Evolutionary conservation across 2,113 vertebrate genomes (phyloP).

Genomic region (human (Homo sapiens)): GRCh38 chr9:8820501-8821000

Average conservation of each 20-base stretch:
- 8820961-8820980: neutral
- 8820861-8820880: neutral
- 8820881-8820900: neutral
- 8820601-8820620: neutral
- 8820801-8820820: neutral
- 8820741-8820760: neutral
- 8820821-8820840: neutral
- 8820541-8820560: conserved; percentile 29
- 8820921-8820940: neutral
- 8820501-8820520: neutral
- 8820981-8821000: neutral
- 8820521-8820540: neutral
- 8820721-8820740: neutral
- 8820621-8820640: neutral
- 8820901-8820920: neutral
- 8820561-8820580: neutral
- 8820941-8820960: neutral
- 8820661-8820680: neutral
- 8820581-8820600: conserved; percentile 10
- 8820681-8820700: neutral
- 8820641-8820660: neutral
- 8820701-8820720: neutral
- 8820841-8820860: neutral
- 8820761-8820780: neutral
- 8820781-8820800: neutral